phyloP scores from a whole-genome alignment of 2,888 invertebrate genomes.

The Eumacrocentrus americanus region DNA sequence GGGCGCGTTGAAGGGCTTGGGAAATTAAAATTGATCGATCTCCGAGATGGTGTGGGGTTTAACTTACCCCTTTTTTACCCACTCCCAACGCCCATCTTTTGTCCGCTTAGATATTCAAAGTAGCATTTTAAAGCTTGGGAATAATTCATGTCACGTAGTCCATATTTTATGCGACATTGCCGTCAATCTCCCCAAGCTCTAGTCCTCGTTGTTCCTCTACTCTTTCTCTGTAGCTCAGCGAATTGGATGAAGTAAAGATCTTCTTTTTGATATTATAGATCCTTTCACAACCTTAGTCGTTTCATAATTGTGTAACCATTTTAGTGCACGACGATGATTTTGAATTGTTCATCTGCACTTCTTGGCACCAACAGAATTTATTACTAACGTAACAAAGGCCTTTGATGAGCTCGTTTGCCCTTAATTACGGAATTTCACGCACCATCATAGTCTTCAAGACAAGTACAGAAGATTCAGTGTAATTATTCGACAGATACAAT shows the following conservation, averaged over 20 bases:
- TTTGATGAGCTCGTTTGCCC: no score
- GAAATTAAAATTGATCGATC: conserved; percentile 35
- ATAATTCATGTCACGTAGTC: conserved; percentile 58
- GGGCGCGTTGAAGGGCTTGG: neutral
- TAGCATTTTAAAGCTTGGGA: conserved; percentile 44
- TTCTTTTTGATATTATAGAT: no score
- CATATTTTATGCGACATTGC: conserved; percentile 52
- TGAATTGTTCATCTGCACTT: no score
- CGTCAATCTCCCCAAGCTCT: conserved; percentile 30
- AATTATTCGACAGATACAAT: no score
- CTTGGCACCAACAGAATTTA: no score
- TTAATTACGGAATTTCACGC: no score
- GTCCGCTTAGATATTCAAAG: conserved; percentile 45
- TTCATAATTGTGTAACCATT: no score
- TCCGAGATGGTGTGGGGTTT: conserved; percentile 5
- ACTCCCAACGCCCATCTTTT: conserved; percentile 30
- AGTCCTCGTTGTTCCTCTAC: neutral
- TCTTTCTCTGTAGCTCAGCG: neutral
- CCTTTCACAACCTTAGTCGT: no score
- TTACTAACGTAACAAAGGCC: no score
- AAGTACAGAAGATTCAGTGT: no score
- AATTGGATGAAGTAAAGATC: conserved; percentile 1
- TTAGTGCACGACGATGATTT: no score
- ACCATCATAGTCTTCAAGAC: no score
- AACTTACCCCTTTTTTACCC: conserved; percentile 18